Base-by-base conservation (phyloP, 2,888 invertebrate genomes). In the Meandrusa payeni region DNA sequence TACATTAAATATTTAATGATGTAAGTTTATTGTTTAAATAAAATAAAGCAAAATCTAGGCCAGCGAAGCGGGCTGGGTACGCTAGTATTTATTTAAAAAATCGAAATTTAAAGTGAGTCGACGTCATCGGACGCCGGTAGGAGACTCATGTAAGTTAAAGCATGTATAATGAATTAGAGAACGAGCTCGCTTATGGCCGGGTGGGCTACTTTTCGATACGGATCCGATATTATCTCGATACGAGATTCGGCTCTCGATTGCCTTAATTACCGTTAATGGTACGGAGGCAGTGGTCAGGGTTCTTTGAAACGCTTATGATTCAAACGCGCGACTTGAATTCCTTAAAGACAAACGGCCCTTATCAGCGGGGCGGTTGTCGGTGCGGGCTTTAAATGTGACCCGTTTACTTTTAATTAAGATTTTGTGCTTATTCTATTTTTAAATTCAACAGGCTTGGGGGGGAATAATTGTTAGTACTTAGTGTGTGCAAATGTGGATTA, bases 251-350 rank as follows among this genome's bases (percentile, higher is more conserved):
- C 63, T 69, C 65, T 71, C 69, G 80, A 83, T 83, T 76, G 71
- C 68, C 70, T 85, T 85, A 85, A 85, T 85, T 83, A 81, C 83
- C 69, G 76, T 81, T 83, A 81, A 85, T 83, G 82, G 79, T 50
- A 55, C 50, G 48, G 41, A 26, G 41, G 57, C 57, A 59, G 57
- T 48, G 34, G 41, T 51, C 53, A 56, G 66, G 60, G 59, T 83
- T 83, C 82, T 77, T 80, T 76, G 82, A 82, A 85, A 82, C 83
- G 83, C 77, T 83, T 82, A 81, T 85, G 85, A 83, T 81, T 82
- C 81, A 80, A 71, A 77, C 73, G 82, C 77, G 83, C 77, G 80
- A 81, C 79, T 79, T 78, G 73, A 75, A 76, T 74, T 74, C 72
- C 54, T 66, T 29, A 32, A 20, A n/a, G 31, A 36, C 40, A 34